A percentile compares a stretch with the other conserved stretches of the same genome.
phyloP scores from a whole-genome alignment of 1,140 invertebrate genomes.

The Epicauta chinensis region DNA sequence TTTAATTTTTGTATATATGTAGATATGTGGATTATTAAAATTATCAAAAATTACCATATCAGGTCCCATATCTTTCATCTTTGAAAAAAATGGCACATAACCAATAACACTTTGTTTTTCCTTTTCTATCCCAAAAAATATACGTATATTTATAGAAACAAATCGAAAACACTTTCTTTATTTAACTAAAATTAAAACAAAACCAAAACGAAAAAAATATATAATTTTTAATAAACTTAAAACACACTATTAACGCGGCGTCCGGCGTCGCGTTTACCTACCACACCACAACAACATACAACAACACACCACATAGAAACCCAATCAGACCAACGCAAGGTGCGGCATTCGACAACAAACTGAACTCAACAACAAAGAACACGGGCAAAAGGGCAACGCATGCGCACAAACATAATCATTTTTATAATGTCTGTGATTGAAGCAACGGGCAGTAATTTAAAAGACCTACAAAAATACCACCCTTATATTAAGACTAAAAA shows the following conservation, averaged over 20 bases:
- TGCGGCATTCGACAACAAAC: conserved; percentile 30
- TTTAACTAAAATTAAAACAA: too few relatives aligned
- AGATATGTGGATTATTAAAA: too few relatives aligned
- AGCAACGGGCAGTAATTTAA: too few relatives aligned
- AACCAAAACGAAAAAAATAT: too few relatives aligned
- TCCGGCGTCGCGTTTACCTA: conserved; percentile 56
- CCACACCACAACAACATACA: conserved; percentile 44
- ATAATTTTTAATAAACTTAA: too few relatives aligned
- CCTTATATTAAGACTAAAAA: too few relatives aligned
- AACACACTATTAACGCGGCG: conserved; percentile 47
- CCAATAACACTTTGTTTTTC: not conserved
- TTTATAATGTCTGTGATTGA: too few relatives aligned
- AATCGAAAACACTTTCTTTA: too few relatives aligned
- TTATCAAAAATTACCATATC: conserved; percentile 57
- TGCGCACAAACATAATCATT: conserved; percentile 11
- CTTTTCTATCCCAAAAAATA: not conserved
- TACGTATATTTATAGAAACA: not conserved
- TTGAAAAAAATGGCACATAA: conserved; percentile 38
- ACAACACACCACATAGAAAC: conserved; percentile 37
- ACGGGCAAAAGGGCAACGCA: conserved; percentile 15
- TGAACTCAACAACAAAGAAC: conserved; percentile 30
- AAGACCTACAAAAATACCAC: too few relatives aligned
- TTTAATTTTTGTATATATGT: too few relatives aligned
- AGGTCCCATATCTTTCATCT: conserved; percentile 69
- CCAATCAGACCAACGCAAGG: conserved; percentile 21